These are phyloP conservation scores for Lagopus leucura DNA, from an alignment of 2,113 vertebrate species.

Conservation along the genomic window DNA sequence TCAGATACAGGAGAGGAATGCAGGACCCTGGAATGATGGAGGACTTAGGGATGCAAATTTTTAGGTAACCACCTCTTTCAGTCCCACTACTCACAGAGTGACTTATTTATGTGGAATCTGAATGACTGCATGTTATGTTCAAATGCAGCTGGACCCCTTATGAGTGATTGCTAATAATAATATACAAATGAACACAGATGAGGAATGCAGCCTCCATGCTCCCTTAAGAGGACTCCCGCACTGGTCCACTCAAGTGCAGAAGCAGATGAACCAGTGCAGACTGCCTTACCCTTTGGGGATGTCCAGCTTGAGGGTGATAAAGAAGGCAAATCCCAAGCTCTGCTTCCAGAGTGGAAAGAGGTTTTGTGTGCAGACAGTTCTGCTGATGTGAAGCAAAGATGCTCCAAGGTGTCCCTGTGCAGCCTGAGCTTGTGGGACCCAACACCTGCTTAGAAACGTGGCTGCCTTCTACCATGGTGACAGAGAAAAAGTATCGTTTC, in stretches of 20 bases:
- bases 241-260: not conserved
- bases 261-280: not conserved
- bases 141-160: not conserved
- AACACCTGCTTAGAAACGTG: not conserved
- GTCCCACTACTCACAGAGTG: not conserved
- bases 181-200: not conserved
- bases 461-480: not conserved
- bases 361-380: not conserved
- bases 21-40: not conserved
- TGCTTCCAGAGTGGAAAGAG: not conserved
- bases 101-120: not conserved
- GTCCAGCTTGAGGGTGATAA: not conserved
- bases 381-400: not conserved
- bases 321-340: not conserved
- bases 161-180: not conserved
- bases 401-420: not conserved
- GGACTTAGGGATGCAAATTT: not conserved
- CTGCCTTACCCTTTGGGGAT: not conserved
- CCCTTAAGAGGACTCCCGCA: not conserved
- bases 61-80: not conserved
- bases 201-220: not conserved
- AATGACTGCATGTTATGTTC: not conserved
- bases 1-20: not conserved
- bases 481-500: not conserved
- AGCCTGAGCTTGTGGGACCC: not conserved